phyloP scores from a whole-genome alignment of 2,797 vertebrate genomes.

The Syncerus caffer region DNA sequence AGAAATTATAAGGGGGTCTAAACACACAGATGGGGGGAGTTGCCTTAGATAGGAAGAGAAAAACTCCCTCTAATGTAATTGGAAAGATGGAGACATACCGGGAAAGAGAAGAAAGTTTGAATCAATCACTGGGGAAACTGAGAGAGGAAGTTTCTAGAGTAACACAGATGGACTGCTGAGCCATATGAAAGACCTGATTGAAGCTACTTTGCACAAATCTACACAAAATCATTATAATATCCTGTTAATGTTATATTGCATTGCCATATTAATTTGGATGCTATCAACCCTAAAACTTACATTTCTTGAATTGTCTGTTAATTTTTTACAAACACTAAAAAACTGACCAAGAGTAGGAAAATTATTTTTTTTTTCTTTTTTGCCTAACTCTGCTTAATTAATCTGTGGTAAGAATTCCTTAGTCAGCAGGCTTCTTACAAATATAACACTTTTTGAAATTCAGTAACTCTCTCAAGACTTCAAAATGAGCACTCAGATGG shows the following conservation, averaged over 20 bases:
- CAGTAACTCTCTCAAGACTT: not conserved
- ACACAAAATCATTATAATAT: not conserved
- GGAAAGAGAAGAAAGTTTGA: not conserved
- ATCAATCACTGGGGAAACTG: not conserved
- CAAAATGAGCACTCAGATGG: not conserved
- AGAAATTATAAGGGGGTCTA: not conserved
- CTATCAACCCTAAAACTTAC: not conserved
- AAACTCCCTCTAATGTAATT: not conserved
- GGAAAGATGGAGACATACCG: not conserved
- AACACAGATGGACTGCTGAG: not conserved
- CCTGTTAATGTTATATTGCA: not conserved
- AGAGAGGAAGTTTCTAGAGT: not conserved
- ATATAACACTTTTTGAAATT: slow-evolving; percentile 12
- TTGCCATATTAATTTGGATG: not conserved
- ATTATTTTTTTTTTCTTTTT: not conserved
- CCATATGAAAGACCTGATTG: not conserved
- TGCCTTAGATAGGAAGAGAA: not conserved
- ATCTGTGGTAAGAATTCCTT: not conserved
- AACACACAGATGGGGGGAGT: not conserved
- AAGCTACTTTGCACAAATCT: not conserved
- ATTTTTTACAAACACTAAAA: not conserved
- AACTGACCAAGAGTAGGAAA: not conserved
- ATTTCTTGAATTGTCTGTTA: not conserved
- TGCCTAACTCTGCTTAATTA: not conserved
- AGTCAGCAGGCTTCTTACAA: not conserved